phyloP scores from a whole-genome alignment of 2,113 vertebrate species.

The Takifugu flavidus region DNA sequence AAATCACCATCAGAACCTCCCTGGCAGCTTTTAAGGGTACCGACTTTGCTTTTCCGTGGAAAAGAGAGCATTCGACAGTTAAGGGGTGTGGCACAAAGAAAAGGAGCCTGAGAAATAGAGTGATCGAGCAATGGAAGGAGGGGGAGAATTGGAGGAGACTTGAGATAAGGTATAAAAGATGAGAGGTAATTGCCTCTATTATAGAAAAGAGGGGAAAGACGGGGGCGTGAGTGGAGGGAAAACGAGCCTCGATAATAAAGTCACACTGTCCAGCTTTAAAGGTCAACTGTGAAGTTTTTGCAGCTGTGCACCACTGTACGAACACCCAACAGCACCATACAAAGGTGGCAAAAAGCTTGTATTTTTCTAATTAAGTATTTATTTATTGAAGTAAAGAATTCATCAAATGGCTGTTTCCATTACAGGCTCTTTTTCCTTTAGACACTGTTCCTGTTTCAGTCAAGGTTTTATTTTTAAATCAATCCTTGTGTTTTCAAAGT shows the following conservation, averaged over 20 bases:
- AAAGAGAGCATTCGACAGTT: slow-evolving; percentile 44
- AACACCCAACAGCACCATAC: too few relatives aligned
- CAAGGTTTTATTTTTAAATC: slow-evolving; percentile 3
- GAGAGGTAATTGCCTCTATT: slow-evolving; percentile 68
- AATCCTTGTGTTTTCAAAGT: slow-evolving; percentile 5
- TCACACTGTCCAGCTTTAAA: slow-evolving; percentile 47
- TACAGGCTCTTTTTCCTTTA: background rate
- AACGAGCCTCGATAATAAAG: slow-evolving; percentile 33
- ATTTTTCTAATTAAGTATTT: too few relatives aligned
- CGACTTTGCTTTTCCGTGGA: slow-evolving; percentile 32
- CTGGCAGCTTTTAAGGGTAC: slow-evolving; percentile 66
- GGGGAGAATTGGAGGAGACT: slow-evolving; percentile 26
- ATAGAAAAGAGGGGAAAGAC: slow-evolving; percentile 37
- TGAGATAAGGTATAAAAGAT: slow-evolving; percentile 58
- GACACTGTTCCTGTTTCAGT: too few relatives aligned
- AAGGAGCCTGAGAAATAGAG: slow-evolving; percentile 32
- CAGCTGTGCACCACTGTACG: slow-evolving; percentile 1
- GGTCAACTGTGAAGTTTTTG: slow-evolving; percentile 57
- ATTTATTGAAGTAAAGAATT: background rate
- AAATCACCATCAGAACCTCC: slow-evolving; percentile 65
- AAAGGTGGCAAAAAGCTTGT: too few relatives aligned
- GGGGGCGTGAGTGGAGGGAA: slow-evolving; percentile 3
- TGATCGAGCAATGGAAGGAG: slow-evolving; percentile 13
- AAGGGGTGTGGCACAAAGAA: slow-evolving; percentile 20
- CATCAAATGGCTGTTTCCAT: background rate